Conservation (phyloP, 2,113 vertebrate genomes). For the Cyanistes caeruleus region DNA sequence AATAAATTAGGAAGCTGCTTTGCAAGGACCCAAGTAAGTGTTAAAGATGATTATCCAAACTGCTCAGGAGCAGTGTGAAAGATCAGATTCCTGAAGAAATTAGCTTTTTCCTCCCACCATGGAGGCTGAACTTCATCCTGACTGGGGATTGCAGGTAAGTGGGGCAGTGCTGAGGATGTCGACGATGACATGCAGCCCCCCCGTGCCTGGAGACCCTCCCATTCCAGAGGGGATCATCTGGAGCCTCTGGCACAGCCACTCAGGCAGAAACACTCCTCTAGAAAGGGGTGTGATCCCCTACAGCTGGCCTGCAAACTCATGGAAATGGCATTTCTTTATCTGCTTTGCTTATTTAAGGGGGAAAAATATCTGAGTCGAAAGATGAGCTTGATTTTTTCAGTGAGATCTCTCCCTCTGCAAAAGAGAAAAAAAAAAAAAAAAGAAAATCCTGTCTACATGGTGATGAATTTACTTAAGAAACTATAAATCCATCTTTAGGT, state of each 20-base stretch:
- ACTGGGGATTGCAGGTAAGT: neutral
- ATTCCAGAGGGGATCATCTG: neutral
- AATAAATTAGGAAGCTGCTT: neutral
- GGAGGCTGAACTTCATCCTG: neutral
- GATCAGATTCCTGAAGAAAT: neutral
- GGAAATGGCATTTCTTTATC: neutral
- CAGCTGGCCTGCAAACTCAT: neutral
- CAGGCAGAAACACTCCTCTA: neutral
- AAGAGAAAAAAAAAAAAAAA: neutral
- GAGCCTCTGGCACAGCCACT: neutral
- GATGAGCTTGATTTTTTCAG: neutral
- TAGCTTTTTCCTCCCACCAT: neutral
- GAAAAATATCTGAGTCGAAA: neutral
- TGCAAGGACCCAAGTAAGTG: neutral
- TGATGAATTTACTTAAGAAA: slow-evolving; percentile 60
- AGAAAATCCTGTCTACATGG: slow-evolving; percentile 32
- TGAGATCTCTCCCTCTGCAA: neutral
- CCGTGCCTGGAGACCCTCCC: neutral
- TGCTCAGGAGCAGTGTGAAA: neutral
- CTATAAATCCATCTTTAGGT: slow-evolving; percentile 58
- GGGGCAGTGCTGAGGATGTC: neutral
- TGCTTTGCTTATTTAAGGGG: neutral
- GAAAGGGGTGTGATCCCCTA: accelerated
- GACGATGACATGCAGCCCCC: neutral
- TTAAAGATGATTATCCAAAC: neutral